Evolutionary conservation across 2,113 vertebrate genomes (phyloP).

Genomic region (Phalacrocorax aristotelis): DNA sequence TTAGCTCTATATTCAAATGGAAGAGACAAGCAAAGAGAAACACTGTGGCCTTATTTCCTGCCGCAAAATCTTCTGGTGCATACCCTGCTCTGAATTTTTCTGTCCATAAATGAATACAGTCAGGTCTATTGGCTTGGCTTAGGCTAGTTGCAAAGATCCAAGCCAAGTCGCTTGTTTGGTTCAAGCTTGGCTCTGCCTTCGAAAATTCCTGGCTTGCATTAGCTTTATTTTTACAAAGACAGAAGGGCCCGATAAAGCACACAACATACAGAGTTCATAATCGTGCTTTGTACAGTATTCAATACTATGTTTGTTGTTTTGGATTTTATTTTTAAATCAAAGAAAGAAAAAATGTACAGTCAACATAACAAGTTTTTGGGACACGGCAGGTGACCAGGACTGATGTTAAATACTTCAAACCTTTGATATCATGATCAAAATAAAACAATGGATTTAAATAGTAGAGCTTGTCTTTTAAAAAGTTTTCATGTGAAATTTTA

Average conservation of each 20-base stretch:
- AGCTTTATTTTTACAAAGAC: conserved; percentile 64
- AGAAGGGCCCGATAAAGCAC: conserved; percentile 42
- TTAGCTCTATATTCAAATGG: background rate
- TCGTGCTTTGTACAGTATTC: conserved; percentile 30
- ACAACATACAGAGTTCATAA: background rate
- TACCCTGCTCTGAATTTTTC: conserved; percentile 34
- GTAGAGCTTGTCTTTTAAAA: background rate
- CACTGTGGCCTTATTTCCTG: conserved; percentile 15
- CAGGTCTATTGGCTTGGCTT: conserved; percentile 38
- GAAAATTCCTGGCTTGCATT: conserved; percentile 42
- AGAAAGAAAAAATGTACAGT: background rate
- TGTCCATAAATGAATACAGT: conserved; percentile 11
- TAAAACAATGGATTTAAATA: conserved; percentile 45
- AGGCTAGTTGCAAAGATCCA: background rate
- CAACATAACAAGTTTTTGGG: conserved; percentile 15
- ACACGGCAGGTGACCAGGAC: conserved; percentile 15
- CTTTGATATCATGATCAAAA: conserved; percentile 54
- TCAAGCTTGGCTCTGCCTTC: conserved; percentile 54
- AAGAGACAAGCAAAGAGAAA: background rate
- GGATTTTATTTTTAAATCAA: conserved; percentile 50
- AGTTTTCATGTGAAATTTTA: conserved; percentile 30
- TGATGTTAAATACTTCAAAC: background rate
- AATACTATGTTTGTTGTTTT: background rate
- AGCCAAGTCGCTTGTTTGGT: conserved; percentile 38
- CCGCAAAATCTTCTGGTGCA: conserved; percentile 10